Evolutionary conservation across 1,140 invertebrate genomes (phyloP).

Genomic region (Copidosoma floridanum): DNA sequence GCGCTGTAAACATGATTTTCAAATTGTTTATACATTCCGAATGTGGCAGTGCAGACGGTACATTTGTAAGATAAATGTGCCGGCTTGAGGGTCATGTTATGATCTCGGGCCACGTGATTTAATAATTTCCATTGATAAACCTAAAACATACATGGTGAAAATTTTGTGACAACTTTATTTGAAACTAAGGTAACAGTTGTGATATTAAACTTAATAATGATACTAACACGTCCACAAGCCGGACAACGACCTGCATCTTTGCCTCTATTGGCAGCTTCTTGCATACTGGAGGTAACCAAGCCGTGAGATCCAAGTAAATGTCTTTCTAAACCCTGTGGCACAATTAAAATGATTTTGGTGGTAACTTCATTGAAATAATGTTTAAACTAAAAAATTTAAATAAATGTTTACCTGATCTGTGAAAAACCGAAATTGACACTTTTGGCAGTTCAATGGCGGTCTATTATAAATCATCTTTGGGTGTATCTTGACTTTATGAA

Average conservation of each 20-base stretch:
- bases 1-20: slow-evolving; percentile 92
- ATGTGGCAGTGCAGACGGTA: slow-evolving; percentile 90
- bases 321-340: slow-evolving; percentile 77
- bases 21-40: slow-evolving; percentile 93
- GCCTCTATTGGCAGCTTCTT: slow-evolving; percentile 91
- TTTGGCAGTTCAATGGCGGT: slow-evolving; percentile 92
- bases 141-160: slow-evolving; percentile 53
- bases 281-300: slow-evolving; percentile 92
- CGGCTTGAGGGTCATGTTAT: slow-evolving; percentile 86
- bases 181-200: background rate
- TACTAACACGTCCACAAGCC: slow-evolving; percentile 81
- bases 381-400: background rate
- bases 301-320: slow-evolving; percentile 92
- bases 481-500: slow-evolving; percentile 94
- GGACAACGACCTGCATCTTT: slow-evolving; percentile 92
- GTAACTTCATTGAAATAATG: background rate
- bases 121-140: slow-evolving; percentile 91
- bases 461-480: slow-evolving; percentile 94
- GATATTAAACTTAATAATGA: background rate
- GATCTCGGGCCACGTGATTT: slow-evolving; percentile 86
- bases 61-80: slow-evolving; percentile 92
- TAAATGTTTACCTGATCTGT: slow-evolving; percentile 62
- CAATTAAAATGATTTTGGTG: background rate
- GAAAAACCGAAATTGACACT: slow-evolving; percentile 88
- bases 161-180: background rate